A percentile compares a stretch with the other conserved stretches of the same genome.
Evolutionary conservation across 2,113 vertebrate species (phyloP).

Genomic region (Pollachius pollachius): DNA sequence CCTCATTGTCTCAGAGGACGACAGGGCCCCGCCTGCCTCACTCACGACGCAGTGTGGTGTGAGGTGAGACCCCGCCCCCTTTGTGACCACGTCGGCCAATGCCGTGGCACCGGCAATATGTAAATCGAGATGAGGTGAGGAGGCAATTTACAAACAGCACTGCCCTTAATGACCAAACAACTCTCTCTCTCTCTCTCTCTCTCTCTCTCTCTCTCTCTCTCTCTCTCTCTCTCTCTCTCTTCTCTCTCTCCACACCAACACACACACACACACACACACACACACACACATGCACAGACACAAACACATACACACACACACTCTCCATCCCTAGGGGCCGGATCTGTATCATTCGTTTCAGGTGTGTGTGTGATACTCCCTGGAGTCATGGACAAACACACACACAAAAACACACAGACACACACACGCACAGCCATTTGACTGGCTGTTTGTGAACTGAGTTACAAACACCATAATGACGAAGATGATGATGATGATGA

Average conservation of each 20-base stretch:
- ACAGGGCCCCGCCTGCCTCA: conserved; percentile 42
- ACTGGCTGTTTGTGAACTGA: no score
- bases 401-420: neutral
- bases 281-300: neutral
- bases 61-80: conserved; percentile 56
- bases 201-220: no score
- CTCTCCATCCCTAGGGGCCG: conserved; percentile 10
- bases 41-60: conserved; percentile 59
- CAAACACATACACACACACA: neutral
- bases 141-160: neutral
- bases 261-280: neutral
- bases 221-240: no score
- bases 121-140: conserved; percentile 46
- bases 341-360: conserved; percentile 40
- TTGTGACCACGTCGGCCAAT: conserved; percentile 52
- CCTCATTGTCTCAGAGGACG: conserved; percentile 10
- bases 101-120: conserved; percentile 18
- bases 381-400: conserved; percentile 6
- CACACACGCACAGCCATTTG: neutral
- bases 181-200: neutral
- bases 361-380: conserved; percentile 26
- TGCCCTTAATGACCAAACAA: neutral
- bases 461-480: no score
- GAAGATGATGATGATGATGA: no score
- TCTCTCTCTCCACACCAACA: no score